These are phyloP conservation scores for Galerucella pusilla DNA, from an alignment of 2,888 invertebrate species.

Conservation along the genomic window DNA sequence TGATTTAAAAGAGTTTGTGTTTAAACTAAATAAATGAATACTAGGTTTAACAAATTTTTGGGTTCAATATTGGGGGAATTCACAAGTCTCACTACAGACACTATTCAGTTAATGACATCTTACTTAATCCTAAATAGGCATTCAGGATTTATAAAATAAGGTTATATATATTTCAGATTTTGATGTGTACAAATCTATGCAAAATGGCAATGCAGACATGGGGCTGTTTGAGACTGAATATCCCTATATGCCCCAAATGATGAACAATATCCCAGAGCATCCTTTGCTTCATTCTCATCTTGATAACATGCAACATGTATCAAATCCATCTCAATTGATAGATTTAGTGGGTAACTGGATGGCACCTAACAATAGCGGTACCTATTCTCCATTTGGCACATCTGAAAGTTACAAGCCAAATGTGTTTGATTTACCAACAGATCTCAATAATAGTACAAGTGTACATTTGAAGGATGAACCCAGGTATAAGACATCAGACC, in stretches of 20 bases:
- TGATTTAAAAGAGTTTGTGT: no score
- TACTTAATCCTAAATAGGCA: no score
- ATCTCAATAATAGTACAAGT: slow-evolving; percentile 50
- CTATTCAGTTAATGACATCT: no score
- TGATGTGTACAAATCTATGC: slow-evolving; percentile 53
- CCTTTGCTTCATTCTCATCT: slow-evolving; percentile 44
- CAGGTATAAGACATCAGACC: slow-evolving; percentile 53
- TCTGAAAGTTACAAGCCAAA: slow-evolving; percentile 68
- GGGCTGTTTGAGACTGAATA: slow-evolving; percentile 47
- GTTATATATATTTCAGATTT: slow-evolving; percentile 41
- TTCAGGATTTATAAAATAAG: no score
- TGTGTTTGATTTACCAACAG: slow-evolving; percentile 59
- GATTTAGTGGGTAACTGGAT: slow-evolving; percentile 78
- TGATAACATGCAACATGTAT: slow-evolving; percentile 42
- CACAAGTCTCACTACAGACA: no score
- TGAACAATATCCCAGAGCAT: slow-evolving; percentile 45
- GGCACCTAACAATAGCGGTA: slow-evolving; percentile 76
- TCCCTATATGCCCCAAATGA: slow-evolving; percentile 42
- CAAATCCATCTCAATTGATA: slow-evolving; percentile 66
- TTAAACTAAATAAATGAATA: no score
- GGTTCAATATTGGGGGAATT: no score
- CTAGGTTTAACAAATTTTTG: no score
- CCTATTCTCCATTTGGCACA: slow-evolving; percentile 80
- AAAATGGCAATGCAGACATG: slow-evolving; percentile 50
- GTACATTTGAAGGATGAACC: slow-evolving; percentile 57